Base-by-base conservation (phyloP, 2,113 vertebrate species). In the Sigmodon hispidus region DNA sequence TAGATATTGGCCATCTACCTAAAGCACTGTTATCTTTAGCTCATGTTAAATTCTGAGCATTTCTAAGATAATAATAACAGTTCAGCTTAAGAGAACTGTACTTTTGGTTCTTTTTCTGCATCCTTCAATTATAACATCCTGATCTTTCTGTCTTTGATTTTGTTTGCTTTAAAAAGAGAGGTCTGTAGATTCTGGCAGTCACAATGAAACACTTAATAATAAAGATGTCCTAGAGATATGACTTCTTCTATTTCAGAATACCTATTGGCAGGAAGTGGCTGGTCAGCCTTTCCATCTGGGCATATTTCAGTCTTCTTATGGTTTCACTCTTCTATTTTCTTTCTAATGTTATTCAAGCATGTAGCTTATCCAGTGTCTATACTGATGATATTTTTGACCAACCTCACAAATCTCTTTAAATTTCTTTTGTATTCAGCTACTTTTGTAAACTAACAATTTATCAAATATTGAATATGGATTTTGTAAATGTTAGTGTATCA, bases 271-370 rank as follows among this genome's bases (percentile, higher is more conserved):
- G 63, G 81, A 84, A 76, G 40, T 50, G 61, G 4, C 79, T 16
- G 36, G 65, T 50, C 76, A 26, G 3, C 94, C 93, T 40, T 26
- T 48, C 91, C 96, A 93, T 93, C 96, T 97, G 96, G 95, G 84
- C n/a, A 8, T 36, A 12, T 79, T 52, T 55, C n/a, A 81, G 10
- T 89, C 31, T 43, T 95, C 90, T 83, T 87, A 93, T 48, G 77
- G n/a, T 70, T 83, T 69, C 55, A 15, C 5, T 86, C 31, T 12
- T 57, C 40, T 5, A 13, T 86, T 87, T 89, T 88, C 3, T 52
- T 92, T 94, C 67, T 89, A 94, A 72, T 85, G n/a, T 90, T 48
- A 48, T 40, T 94, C 83, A 50, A 65, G 48, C 19, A 52, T 94
- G 72, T 67, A 21, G 7, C 45, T 77, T 50, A 11, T 89, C 57